Evolutionary conservation across 2,113 vertebrate genomes (phyloP).

Genomic region (Anser cygnoides): DNA sequence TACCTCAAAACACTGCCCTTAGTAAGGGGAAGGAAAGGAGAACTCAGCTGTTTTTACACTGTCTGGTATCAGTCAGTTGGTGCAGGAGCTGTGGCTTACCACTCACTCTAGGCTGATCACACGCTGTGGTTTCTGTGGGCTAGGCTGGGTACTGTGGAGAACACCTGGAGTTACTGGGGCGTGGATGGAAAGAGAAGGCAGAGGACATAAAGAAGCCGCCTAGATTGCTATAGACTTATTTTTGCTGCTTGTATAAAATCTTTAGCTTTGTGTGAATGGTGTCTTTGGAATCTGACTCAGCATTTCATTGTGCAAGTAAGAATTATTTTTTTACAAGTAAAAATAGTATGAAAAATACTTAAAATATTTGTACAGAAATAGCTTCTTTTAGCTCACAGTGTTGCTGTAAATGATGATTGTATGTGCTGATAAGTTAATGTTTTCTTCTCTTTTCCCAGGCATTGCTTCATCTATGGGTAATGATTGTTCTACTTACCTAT

Average conservation of each 20-base stretch:
- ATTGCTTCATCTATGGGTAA: slow-evolving; percentile 95
- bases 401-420: background rate
- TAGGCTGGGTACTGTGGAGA: background rate
- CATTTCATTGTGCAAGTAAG: background rate
- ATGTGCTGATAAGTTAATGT: background rate
- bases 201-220: background rate
- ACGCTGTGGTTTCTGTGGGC: background rate
- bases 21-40: background rate
- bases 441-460: slow-evolving; percentile 76
- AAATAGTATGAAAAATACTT: background rate
- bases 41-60: background rate
- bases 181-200: background rate
- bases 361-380: background rate
- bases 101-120: background rate
- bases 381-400: background rate
- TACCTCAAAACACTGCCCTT: background rate
- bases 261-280: background rate
- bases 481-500: slow-evolving; percentile 97
- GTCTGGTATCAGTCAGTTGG: background rate
- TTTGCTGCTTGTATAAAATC: background rate
- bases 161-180: background rate
- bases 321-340: background rate
- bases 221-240: background rate
- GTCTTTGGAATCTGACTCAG: background rate
- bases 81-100: background rate